Conservation (phyloP, 1,140 invertebrate genomes). For the Cryptotermes secundus region DNA sequence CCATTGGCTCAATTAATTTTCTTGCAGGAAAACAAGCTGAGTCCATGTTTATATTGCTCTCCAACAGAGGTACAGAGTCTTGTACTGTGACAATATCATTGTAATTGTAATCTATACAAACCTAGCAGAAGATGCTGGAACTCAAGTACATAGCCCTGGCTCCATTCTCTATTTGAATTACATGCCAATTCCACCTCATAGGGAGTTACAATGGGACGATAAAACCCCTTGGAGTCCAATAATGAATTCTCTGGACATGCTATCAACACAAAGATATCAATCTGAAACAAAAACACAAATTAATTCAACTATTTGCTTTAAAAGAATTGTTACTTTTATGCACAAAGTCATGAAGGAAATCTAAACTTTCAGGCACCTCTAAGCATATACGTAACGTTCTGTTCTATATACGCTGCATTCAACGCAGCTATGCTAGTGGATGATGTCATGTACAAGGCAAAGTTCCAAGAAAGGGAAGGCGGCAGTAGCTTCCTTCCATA, state of each 20-base stretch:
- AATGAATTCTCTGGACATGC: slow-evolving; percentile 83
- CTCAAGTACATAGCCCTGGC: slow-evolving; percentile 70
- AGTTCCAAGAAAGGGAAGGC: too few relatives aligned
- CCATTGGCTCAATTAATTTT: background rate
- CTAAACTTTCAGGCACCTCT: too few relatives aligned
- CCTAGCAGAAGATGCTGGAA: slow-evolving; percentile 74
- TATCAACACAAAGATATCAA: slow-evolving; percentile 88
- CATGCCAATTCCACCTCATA: slow-evolving; percentile 90
- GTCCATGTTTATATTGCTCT: background rate
- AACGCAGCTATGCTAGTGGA: too few relatives aligned
- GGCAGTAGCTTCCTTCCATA: too few relatives aligned
- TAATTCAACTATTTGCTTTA: too few relatives aligned
- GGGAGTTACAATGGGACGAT: slow-evolving; percentile 87
- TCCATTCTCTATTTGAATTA: slow-evolving; percentile 55
- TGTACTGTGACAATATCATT: background rate
- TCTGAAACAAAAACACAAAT: slow-evolving; percentile 53
- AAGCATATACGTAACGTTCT: too few relatives aligned
- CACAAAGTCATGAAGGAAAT: too few relatives aligned
- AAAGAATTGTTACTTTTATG: too few relatives aligned
- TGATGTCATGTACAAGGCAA: too few relatives aligned
- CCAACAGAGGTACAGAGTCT: too few relatives aligned
- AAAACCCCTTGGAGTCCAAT: slow-evolving; percentile 81
- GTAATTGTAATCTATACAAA: background rate
- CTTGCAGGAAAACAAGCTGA: background rate
- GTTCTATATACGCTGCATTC: too few relatives aligned